Conservation (phyloP, 2,113 vertebrate genomes). For the Leiothrix lutea region DNA sequence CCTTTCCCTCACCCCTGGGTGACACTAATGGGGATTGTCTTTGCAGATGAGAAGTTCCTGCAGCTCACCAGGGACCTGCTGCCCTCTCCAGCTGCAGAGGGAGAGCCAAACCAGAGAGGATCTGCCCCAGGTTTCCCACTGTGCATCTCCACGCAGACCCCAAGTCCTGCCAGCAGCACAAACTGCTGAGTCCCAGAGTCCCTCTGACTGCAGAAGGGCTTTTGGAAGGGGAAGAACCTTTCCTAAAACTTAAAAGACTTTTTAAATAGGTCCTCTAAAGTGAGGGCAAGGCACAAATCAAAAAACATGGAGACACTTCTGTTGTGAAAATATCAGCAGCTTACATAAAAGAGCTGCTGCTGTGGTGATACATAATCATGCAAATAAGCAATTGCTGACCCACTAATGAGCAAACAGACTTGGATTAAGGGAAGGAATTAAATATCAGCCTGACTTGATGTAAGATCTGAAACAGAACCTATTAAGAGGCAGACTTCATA, state of each 20-base stretch:
- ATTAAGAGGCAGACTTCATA: background rate
- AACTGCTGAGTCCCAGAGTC: background rate
- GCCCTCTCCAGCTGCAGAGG: rapidly evolving
- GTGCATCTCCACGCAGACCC: background rate
- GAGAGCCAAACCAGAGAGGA: background rate
- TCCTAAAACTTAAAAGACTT: background rate
- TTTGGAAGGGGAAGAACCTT: background rate
- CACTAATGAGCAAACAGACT: background rate
- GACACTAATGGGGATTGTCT: background rate
- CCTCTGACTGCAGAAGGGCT: background rate
- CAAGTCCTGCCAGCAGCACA: background rate
- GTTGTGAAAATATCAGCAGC: background rate
- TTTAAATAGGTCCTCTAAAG: background rate
- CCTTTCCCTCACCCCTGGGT: background rate
- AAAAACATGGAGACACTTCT: background rate
- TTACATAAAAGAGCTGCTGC: background rate
- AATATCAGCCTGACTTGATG: background rate
- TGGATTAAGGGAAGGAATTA: background rate
- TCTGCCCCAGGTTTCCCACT: background rate
- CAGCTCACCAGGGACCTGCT: background rate
- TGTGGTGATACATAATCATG: background rate
- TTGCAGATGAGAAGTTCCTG: background rate
- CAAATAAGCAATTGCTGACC: constrained; percentile 23
- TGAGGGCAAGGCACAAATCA: background rate
- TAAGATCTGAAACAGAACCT: background rate